Conservation (phyloP, 2,113 vertebrate species). For the Isurus oxyrinchus region DNA sequence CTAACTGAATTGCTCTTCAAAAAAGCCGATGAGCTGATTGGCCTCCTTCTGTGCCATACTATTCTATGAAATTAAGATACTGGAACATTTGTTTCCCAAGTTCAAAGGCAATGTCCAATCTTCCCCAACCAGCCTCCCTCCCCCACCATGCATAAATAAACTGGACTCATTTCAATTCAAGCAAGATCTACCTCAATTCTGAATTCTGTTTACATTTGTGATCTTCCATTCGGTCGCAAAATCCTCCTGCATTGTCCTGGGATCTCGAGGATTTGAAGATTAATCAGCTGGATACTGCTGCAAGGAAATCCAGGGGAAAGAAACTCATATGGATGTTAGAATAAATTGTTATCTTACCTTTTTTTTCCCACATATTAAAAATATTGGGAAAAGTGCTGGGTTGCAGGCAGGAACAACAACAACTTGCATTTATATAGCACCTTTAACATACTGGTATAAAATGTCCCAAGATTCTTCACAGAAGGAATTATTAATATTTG, state of each 20-base stretch:
- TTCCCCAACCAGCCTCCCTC: not conserved
- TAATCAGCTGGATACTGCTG: not conserved
- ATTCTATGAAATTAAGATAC: not conserved
- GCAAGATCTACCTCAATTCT: not conserved
- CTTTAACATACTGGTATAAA: no score
- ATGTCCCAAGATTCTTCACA: no score
- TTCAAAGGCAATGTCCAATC: not conserved
- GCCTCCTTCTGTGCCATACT: not conserved
- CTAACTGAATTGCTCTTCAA: not conserved
- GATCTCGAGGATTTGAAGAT: not conserved
- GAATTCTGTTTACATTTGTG: not conserved
- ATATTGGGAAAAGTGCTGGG: no score
- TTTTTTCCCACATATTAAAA: no score
- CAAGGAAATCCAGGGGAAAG: no score
- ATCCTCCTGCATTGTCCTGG: not conserved
- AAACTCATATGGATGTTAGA: no score
- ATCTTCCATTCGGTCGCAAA: not conserved
- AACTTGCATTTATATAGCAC: no score
- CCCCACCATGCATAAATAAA: not conserved
- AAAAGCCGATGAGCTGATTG: not conserved
- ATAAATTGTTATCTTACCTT: no score
- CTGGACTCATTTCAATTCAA: not conserved
- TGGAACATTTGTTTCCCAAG: not conserved
- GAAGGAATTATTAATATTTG: no score
- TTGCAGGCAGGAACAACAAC: no score